Percentiles rank a stretch among this genome's conserved stretches.
Evolutionary conservation across 2,888 invertebrate species (phyloP).

Genomic region (Chydorus sphaericus): DNA sequence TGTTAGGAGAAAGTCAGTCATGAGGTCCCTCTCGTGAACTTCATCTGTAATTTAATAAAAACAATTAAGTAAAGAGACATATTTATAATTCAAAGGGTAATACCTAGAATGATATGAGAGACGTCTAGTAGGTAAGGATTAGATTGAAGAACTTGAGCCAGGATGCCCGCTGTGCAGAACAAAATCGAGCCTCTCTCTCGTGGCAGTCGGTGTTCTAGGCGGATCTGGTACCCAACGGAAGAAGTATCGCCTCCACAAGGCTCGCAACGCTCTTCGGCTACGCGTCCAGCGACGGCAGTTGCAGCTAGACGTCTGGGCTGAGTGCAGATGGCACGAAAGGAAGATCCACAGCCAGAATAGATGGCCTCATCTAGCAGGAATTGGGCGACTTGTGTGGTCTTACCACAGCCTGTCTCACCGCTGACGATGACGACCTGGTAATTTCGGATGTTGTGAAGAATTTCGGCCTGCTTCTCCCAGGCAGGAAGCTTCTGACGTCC

Average conservation of each 20-base stretch:
- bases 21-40: constrained; percentile 79
- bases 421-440: constrained; percentile 11
- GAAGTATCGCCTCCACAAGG: constrained; percentile 40
- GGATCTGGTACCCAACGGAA: constrained; percentile 65
- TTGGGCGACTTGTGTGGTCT: constrained; percentile 86
- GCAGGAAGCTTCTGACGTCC: constrained; percentile 52
- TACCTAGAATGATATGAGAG: constrained; percentile 68
- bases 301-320: constrained; percentile 84
- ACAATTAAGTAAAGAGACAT: too few species aligned
- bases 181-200: constrained; percentile 56
- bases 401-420: constrained; percentile 58
- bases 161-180: constrained; percentile 78
- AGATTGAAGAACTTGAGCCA: constrained; percentile 59
- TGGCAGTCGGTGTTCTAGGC: constrained; percentile 56
- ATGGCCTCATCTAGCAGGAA: constrained; percentile 71
- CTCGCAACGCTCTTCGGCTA: constrained; percentile 71
- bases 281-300: constrained; percentile 72
- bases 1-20: constrained; percentile 71
- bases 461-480: constrained; percentile 28
- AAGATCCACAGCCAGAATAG: constrained; percentile 45
- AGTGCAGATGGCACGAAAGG: constrained; percentile 68
- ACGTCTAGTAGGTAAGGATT: constrained; percentile 55
- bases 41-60: constrained; percentile 84
- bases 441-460: constrained; percentile 12
- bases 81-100: too few species aligned